These are phyloP conservation scores for Morus bassanus DNA, from an alignment of 2,797 vertebrate genomes.

Conservation along the genomic window DNA sequence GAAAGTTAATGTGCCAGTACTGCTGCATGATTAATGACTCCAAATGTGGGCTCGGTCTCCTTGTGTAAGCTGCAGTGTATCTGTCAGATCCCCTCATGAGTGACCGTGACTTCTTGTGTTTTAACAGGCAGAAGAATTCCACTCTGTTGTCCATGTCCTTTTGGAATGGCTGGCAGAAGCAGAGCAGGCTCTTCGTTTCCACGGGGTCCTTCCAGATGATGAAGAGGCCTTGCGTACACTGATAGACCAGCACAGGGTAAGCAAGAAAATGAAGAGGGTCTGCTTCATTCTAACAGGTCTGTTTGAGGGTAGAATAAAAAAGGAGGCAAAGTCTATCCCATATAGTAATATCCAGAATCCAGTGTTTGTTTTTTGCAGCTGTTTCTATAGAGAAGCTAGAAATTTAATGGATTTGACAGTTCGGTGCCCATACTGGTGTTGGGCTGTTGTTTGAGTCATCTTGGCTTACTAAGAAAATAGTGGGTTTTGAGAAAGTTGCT, in stretches of 20 bases:
- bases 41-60: background rate
- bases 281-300: background rate
- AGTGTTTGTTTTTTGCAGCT: background rate
- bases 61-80: background rate
- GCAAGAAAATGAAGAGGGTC: background rate
- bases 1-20: slow-evolving; percentile 21
- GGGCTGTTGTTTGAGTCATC: background rate
- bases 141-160: slow-evolving; percentile 93
- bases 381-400: background rate
- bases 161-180: slow-evolving; percentile 98
- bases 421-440: background rate
- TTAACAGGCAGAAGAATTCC: slow-evolving; percentile 94
- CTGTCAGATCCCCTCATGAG: background rate
- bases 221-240: slow-evolving; percentile 88
- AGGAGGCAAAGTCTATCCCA: background rate
- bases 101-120: background rate
- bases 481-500: background rate
- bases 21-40: slow-evolving; percentile 13
- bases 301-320: background rate
- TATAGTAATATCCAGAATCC: background rate
- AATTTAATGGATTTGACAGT: background rate
- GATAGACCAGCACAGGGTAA: slow-evolving; percentile 95
- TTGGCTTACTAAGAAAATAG: background rate
- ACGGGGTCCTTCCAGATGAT: slow-evolving; percentile 92
- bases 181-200: slow-evolving; percentile 95